Evolutionary conservation across 2,888 invertebrate genomes (phyloP), one percentile per base, ranked within the genome.

Genomic region (Euclidia mi): DNA sequence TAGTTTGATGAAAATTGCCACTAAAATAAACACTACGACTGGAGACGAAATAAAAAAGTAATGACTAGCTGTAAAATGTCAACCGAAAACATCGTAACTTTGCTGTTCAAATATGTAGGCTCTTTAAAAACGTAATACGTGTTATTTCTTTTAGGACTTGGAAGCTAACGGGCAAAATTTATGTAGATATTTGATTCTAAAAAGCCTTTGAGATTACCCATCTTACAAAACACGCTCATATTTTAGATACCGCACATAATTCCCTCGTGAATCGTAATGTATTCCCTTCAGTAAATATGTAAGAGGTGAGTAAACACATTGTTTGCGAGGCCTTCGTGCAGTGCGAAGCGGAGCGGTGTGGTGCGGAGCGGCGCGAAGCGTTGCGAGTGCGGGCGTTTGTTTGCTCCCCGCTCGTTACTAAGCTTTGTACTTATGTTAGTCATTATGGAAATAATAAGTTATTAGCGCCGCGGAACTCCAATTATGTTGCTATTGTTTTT

Each of bases 201-300:
- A 67, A 64, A 58, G 55, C 62, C 48, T 61, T 46, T 11, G 37
- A 17, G 56, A 59, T 65, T 63, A 61, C 55, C 45, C 48, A 43
- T 63, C 56, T 69, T 60, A 57, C 47, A 69, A 61, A 56, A 63
- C 45, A 60, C 51, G 65, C 70, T 69, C 66, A 69, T 78, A 70
- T 74, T 76, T 74, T 67, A 73, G 68, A 65, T 66, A 64, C 60
- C 61, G 56, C 68, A 45, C 42, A 62, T 64, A 59, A 66, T 66
- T 69, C 78, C 71, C 73, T 52, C 47, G 63, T 41, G 71, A 60
- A 57, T 62, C 63, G 71, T 76, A 64, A 78, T 70, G 65, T 76
- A 75, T 79, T 75, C 74, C 46, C 63, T 69, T 66, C 52, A 65
- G 78, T 72, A 78, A 79, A 82, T 79, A 76, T 75, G 72, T 72